phyloP scores from a whole-genome alignment of 2,888 invertebrate genomes.

The Aquatica leii region DNA sequence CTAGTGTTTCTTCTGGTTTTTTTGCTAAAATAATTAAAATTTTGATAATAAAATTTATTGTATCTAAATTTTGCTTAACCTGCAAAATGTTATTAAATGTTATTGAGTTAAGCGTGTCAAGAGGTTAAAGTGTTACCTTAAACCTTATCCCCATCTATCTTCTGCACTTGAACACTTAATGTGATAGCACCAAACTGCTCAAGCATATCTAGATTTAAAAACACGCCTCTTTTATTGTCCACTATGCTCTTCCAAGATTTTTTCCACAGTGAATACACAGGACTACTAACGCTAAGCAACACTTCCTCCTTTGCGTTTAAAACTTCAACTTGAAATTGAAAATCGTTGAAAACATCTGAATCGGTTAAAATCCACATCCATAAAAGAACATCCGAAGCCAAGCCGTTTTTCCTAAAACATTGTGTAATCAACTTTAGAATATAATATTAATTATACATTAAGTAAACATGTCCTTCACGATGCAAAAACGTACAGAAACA shows the following conservation, averaged over 20 bases:
- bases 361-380: constrained; percentile 54
- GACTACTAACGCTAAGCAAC: constrained; percentile 49
- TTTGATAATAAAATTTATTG: too few relatives aligned
- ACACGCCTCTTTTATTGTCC: constrained; percentile 49
- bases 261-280: constrained; percentile 50
- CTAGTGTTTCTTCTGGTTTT: too few relatives aligned
- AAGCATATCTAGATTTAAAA: constrained; percentile 38
- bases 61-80: too few relatives aligned
- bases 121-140: too few relatives aligned
- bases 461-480: constrained; percentile 8
- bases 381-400: constrained; percentile 29
- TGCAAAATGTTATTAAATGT: too few relatives aligned
- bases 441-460: neutral
- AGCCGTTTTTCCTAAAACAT: neutral
- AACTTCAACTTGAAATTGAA: constrained; percentile 50
- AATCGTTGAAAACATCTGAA: constrained; percentile 46
- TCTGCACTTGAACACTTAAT: neutral
- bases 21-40: too few relatives aligned
- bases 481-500: neutral
- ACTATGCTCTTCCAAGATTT: constrained; percentile 49
- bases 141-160: neutral
- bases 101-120: too few relatives aligned
- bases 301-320: constrained; percentile 42
- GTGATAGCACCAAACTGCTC: neutral
- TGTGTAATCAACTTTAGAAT: too few relatives aligned